phyloP scores from a whole-genome alignment of 1,140 invertebrate species.

The Coelopa frigida region DNA sequence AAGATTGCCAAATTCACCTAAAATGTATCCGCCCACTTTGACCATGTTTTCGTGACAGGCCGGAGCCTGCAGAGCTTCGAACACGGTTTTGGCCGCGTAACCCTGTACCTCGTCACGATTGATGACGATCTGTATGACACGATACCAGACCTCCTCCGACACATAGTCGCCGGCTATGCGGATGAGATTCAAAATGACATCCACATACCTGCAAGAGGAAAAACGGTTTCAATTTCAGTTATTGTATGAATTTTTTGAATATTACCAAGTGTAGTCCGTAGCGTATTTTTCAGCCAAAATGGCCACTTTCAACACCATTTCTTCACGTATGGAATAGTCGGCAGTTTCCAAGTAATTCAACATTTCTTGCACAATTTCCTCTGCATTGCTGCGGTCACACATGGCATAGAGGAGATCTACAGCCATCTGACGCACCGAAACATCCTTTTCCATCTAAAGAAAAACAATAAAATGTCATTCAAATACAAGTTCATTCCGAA shows the following conservation, averaged over 20 bases:
- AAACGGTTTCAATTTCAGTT: not conserved
- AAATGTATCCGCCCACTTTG: conserved; percentile 98
- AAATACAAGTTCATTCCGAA: not conserved
- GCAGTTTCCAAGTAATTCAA: conserved; percentile 97
- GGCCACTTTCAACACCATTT: conserved; percentile 99
- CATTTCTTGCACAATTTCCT: conserved; percentile 99
- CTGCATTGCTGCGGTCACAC: conserved; percentile 99
- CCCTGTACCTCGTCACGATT: conserved; percentile 99
- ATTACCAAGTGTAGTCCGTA: conserved; percentile 93
- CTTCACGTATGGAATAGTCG: conserved; percentile 99
- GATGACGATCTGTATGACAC: conserved; percentile 99
- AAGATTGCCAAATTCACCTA: conserved; percentile 99
- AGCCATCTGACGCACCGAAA: conserved; percentile 95
- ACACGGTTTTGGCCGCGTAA: conserved; percentile 99
- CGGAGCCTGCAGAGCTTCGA: conserved; percentile 96
- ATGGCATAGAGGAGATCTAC: conserved; percentile 99
- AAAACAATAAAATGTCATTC: conserved; percentile 25
- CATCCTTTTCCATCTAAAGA: conserved; percentile 90
- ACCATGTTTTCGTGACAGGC: conserved; percentile 99
- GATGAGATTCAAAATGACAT: conserved; percentile 98
- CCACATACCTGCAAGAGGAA: conserved; percentile 62
- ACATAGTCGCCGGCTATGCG: conserved; percentile 99
- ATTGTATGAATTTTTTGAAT: not conserved
- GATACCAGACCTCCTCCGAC: conserved; percentile 96
- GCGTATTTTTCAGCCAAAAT: conserved; percentile 99